Evolutionary conservation across 2,113 vertebrate species (phyloP).

Genomic region (Ariopsis seemanni): DNA sequence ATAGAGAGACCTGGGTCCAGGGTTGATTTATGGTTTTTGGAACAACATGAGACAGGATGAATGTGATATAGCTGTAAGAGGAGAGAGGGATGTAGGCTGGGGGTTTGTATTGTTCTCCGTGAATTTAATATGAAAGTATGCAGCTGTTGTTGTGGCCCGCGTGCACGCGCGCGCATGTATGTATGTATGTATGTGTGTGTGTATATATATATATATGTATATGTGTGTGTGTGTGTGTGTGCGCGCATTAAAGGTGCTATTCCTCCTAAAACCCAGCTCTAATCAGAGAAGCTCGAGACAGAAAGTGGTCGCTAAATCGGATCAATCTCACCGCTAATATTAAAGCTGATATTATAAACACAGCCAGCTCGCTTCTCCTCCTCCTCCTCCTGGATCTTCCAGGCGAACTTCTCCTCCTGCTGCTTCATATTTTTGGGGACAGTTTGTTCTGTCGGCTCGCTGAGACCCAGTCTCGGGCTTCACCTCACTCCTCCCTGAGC

Average conservation of each 20-base stretch:
- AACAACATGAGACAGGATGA: not conserved
- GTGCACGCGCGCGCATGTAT: not conserved
- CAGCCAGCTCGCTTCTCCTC: no score
- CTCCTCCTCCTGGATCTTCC: not conserved
- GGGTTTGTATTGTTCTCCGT: constrained; percentile 13
- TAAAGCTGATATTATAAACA: not conserved
- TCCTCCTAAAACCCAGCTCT: not conserved
- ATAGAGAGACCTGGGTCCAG: not conserved
- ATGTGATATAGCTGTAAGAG: not conserved
- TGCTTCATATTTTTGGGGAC: not conserved
- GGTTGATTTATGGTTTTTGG: not conserved
- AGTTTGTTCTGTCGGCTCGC: not conserved
- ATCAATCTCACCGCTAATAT: not conserved
- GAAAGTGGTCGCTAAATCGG: not conserved
- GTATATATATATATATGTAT: not conserved
- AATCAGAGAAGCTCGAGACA: not conserved
- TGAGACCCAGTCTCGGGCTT: not conserved
- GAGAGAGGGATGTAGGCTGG: not conserved
- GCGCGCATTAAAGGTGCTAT: not conserved
- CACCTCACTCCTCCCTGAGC: not conserved
- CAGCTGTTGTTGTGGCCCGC: constrained; percentile 9
- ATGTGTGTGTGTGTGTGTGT: not conserved
- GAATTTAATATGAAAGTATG: constrained; percentile 37
- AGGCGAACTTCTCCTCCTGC: not conserved
- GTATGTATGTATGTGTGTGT: not conserved